Conservation (phyloP, 2,797 vertebrate species). For the Mormyrops attenuatus region DNA sequence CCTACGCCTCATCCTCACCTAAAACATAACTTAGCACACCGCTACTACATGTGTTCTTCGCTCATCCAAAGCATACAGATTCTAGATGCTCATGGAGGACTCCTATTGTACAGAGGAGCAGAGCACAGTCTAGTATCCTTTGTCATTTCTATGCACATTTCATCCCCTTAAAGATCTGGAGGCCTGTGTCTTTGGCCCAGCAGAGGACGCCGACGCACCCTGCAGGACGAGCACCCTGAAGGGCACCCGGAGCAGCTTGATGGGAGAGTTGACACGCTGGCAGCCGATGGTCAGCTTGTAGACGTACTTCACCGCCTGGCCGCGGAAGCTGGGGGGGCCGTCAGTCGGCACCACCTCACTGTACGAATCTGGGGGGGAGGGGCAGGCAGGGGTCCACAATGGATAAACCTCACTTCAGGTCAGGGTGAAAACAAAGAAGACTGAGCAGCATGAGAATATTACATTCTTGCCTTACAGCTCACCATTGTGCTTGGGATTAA, state of each 20-base stretch:
- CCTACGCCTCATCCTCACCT: neutral
- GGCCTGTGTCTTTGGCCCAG: neutral
- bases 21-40: neutral
- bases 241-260: constrained; percentile 92
- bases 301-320: constrained; percentile 92
- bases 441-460: neutral
- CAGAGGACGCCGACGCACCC: constrained; percentile 55
- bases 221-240: constrained; percentile 91
- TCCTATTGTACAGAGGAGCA: neutral
- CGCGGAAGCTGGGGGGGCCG: constrained; percentile 91
- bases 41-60: neutral
- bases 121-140: neutral
- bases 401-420: neutral
- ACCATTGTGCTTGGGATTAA: neutral
- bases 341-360: constrained; percentile 82
- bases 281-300: constrained; percentile 98
- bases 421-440: neutral
- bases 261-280: constrained; percentile 94
- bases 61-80: neutral
- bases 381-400: neutral
- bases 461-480: neutral
- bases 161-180: neutral
- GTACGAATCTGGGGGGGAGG: constrained; percentile 75
- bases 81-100: neutral
- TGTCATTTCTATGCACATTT: neutral